Base-by-base conservation (phyloP, 2,888 invertebrate genomes). In the Nymphalis c-album region DNA sequence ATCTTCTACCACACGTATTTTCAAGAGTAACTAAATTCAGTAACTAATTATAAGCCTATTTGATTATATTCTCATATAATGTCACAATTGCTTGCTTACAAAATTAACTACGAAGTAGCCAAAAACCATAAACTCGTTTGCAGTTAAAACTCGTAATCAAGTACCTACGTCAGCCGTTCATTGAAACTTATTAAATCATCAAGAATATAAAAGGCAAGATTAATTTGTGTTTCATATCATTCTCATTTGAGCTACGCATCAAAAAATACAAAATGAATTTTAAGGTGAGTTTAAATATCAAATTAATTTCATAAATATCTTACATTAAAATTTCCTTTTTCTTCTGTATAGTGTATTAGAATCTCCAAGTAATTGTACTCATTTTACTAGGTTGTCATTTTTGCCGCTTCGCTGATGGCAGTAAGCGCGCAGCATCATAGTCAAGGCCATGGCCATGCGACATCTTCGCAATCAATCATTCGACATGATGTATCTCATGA, bases 151-250 rank as follows among this genome's bases (percentile, higher is more conserved):
- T 46, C 10, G 20, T 46, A 55, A 58, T 62, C 62, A 22, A 57
- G 51, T 53, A 60, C 61, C 46, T 65, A 62, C 66, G 64, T 65
- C 67, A 71, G 69, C 46, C 26, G 18, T 46, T 22, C 26, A 16
- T 31, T 47, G 26, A n/a, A 31, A 35, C 17, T 31, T 4, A 53
- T 45, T 45, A 18, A 71, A 55, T 63, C 22, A 57, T 70, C 71
- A 68, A 59, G 70, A 77, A 80, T 84, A 85, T 85, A 85, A 82
- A 84, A 83, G 80, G 74, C 72, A 55, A 64, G 20, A 40, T 47
- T 17, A 59, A 67, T 67, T 78, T 73, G 67, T 64, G 63, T 74
- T 76, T 75, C 59, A 71, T 74, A 83, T 83, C 85, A 85, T 81
- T 84, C 78, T 75, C 67, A 78, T 75, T 72, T 66, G 73, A 73